A percentile compares a stretch with the other conserved stretches of the same genome.
phyloP scores from a whole-genome alignment of 2,797 vertebrate genomes.

The Kryptopterus vitreolus region DNA sequence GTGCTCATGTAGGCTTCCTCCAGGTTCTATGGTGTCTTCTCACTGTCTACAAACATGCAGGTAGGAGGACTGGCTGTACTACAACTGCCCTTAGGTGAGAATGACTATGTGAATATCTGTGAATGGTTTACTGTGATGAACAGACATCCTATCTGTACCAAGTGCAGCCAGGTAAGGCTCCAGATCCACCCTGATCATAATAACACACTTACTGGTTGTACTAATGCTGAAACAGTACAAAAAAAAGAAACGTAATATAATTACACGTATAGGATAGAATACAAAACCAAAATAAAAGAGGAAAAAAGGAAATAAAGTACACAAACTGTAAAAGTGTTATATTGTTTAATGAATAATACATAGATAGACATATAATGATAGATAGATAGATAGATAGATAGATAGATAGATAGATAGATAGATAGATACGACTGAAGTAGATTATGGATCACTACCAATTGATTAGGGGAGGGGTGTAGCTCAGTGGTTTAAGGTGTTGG shows the following conservation, averaged over 20 bases:
- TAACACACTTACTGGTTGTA: too few relatives aligned
- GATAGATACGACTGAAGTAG: too few relatives aligned
- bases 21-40: background rate
- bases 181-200: background rate
- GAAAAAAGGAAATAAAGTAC: background rate
- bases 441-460: too few relatives aligned
- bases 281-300: background rate
- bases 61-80: background rate
- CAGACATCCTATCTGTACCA: background rate
- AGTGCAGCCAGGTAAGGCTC: background rate
- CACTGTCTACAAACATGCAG: background rate
- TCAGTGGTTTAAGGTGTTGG: too few relatives aligned
- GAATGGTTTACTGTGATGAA: background rate
- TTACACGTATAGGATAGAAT: background rate
- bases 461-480: too few relatives aligned
- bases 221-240: background rate
- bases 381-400: too few relatives aligned
- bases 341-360: too few relatives aligned
- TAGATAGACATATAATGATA: too few relatives aligned
- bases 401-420: too few relatives aligned
- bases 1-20: background rate
- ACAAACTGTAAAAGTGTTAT: too few relatives aligned
- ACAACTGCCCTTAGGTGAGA: background rate
- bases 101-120: background rate
- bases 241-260: background rate